Base-by-base conservation (phyloP, 2,888 invertebrate genomes). In the Chalcis sispes region DNA sequence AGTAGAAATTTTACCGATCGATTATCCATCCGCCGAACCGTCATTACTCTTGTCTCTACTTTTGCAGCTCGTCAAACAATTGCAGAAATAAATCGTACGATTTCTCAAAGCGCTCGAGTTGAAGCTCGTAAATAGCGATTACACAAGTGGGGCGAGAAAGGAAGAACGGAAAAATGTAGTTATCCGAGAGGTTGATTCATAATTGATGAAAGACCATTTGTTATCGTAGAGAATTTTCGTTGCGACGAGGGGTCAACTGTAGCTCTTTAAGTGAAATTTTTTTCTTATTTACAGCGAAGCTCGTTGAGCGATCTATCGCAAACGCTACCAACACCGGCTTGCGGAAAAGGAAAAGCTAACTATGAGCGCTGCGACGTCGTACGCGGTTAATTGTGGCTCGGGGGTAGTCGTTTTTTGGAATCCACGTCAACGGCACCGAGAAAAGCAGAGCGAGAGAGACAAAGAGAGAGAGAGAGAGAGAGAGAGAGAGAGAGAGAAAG, bases 331-430 rank as follows among this genome's bases (percentile, higher is more conserved):
- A 10, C 27, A 1, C 13, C 0, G 2, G 0, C 54, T 18, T 65
- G 73, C 72, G 65, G 32, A 75, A 71, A 54, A 61, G 66, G 32
- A 46, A 27, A 62, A 50, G 42, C 13, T 27, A 29, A 50, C 23
- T 20, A 7, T 36, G 52, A 18, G 18, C 79, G 4, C 2, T n/a
- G 62, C 62, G 46, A 46, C 48, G 62, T 77, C 77, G 75, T 67
- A 71, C 67, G 58, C 75, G 79, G 79, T 79, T 85, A 85, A 85
- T 85, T 84, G 85, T 83, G 80, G 83, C 85, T 82, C 80, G 82
- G 82, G 85, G 84, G 84, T 80, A 78, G 82, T 84, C 82, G 82
- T 84, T 84, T 85, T 85, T 84, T 80, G 83, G 79, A 81, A 77
- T 80, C 58, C 71, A 36, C 74, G 62, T 69, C 69, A 67, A 54